phyloP scores from a whole-genome alignment of 2,797 vertebrate species.

The Antrozous pallidus region DNA sequence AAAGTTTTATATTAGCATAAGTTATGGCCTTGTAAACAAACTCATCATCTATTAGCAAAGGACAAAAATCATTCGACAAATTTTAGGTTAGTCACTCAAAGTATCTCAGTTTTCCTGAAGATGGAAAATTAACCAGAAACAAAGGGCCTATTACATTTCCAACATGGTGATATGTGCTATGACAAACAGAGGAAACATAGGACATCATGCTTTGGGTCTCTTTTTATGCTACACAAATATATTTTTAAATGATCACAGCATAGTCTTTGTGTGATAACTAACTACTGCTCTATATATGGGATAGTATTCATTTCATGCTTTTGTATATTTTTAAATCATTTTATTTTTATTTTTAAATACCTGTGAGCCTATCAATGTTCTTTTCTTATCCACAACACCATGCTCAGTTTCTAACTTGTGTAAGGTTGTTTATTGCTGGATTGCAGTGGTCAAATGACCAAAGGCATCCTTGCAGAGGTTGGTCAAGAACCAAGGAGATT shows the following conservation, averaged over 20 bases:
- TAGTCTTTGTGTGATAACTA: not conserved
- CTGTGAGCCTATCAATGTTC: not conserved
- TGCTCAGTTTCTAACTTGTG: not conserved
- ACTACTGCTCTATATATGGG: not conserved
- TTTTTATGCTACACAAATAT: not conserved
- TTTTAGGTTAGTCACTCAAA: not conserved
- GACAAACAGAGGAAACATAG: not conserved
- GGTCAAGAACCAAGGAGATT: not conserved
- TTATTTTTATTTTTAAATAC: not conserved
- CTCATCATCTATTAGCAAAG: not conserved
- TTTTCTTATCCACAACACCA: not conserved
- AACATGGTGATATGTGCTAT: not conserved
- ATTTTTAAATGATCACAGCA: not conserved
- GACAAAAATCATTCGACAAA: not conserved
- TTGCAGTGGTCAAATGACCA: not conserved
- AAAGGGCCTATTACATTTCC: not conserved
- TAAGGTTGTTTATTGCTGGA: not conserved
- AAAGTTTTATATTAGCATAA: not conserved
- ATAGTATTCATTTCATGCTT: not conserved
- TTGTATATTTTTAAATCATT: not conserved
- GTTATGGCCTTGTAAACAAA: not conserved
- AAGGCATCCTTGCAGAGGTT: not conserved
- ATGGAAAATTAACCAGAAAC: not conserved
- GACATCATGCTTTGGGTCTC: not conserved
- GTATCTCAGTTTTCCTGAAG: not conserved